A percentile compares a stretch with the other conserved stretches of the same genome.
phyloP scores from a whole-genome alignment of 2,797 vertebrate genomes.

The Pangasius krempfi region DNA sequence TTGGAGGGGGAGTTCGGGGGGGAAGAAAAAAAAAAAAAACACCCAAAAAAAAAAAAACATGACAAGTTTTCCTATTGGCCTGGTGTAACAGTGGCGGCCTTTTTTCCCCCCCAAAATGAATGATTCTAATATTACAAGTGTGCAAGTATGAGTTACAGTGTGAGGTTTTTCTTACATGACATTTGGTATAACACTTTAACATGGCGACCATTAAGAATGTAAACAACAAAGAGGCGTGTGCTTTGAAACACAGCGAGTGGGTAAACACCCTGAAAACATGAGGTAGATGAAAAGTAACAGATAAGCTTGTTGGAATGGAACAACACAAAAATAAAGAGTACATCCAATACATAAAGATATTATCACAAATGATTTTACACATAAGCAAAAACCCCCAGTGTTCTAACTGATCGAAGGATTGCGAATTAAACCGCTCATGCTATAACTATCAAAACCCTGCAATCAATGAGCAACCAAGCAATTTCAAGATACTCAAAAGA shows the following conservation, averaged over 20 bases:
- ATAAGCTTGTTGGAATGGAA: constrained; percentile 37
- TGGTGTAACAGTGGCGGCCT: neutral
- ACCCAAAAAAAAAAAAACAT: neutral
- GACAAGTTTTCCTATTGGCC: neutral
- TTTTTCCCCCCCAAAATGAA: neutral
- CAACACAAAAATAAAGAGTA: constrained; percentile 38
- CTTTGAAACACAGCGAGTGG: constrained; percentile 20
- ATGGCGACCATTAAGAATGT: constrained; percentile 16
- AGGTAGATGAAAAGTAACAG: constrained; percentile 57
- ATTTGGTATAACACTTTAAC: constrained; percentile 25
- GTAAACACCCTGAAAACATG: constrained; percentile 44
- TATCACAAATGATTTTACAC: constrained; percentile 36
- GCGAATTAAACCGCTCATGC: constrained; percentile 34
- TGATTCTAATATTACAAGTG: constrained; percentile 8
- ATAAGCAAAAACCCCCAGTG: constrained; percentile 24
- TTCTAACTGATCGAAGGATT: constrained; percentile 30
- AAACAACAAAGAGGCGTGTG: constrained; percentile 7
- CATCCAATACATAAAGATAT: constrained; percentile 35
- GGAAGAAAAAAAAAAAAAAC: neutral
- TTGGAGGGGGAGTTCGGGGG: neutral
- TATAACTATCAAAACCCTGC: constrained; percentile 45
- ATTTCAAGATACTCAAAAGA: constrained; percentile 41
- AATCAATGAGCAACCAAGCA: constrained; percentile 39
- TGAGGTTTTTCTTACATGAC: neutral
- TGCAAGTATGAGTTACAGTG: constrained; percentile 1